A percentile compares a stretch with the other conserved stretches of the same genome.
Conservation (phyloP, 2,113 vertebrate species). For the Heptranchias perlo region DNA sequence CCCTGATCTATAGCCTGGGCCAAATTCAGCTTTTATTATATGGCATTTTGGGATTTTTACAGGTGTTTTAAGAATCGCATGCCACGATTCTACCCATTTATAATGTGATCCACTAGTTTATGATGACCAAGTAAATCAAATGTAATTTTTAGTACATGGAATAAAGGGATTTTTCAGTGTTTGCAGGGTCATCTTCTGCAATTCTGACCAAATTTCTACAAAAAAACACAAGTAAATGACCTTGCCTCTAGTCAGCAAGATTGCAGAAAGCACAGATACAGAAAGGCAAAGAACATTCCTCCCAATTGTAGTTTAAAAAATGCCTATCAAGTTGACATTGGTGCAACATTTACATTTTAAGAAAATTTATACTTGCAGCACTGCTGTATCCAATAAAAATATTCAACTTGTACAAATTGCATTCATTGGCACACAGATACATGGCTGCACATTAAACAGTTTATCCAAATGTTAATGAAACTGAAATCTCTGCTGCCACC, state of each 20-base stretch:
- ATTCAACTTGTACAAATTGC: neutral
- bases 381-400: neutral
- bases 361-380: neutral
- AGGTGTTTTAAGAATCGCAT: too few species aligned
- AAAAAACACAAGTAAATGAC: neutral
- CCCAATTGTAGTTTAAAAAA: neutral
- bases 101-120: constrained; percentile 45
- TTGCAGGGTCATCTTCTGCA: neutral
- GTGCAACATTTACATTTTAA: neutral
- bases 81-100: too few species aligned
- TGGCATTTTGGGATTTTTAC: too few species aligned
- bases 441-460: neutral
- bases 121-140: constrained; percentile 40
- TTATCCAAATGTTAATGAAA: neutral
- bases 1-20: too few species aligned
- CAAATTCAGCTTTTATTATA: too few species aligned
- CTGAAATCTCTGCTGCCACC: neutral
- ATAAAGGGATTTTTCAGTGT: constrained; percentile 38
- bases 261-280: neutral
- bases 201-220: neutral
- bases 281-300: neutral
- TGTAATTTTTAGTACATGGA: constrained; percentile 48
- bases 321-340: neutral
- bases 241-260: neutral
- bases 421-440: neutral